These are phyloP conservation scores for Tachina fera DNA, from an alignment of 2,888 invertebrate species.

Conservation along the genomic window DNA sequence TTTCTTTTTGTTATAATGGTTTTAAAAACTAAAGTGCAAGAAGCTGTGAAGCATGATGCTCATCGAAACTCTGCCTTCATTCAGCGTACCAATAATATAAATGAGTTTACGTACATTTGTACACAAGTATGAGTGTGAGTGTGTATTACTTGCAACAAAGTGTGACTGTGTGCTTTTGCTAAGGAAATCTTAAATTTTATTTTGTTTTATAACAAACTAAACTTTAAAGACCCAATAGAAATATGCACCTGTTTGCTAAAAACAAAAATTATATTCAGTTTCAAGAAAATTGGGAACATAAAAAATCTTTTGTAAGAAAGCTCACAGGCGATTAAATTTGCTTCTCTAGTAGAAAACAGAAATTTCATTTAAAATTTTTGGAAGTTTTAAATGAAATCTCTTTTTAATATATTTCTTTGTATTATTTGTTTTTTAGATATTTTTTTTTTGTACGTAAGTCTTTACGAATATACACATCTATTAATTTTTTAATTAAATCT, in stretches of 20 bases:
- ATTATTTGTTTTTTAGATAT: no score
- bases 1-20: conserved; percentile 42
- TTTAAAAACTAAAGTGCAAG: conserved; percentile 70
- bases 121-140: neutral
- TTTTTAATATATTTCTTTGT: no score
- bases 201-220: conserved; percentile 32
- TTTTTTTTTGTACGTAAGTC: no score
- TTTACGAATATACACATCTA: no score
- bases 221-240: conserved; percentile 24
- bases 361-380: no score
- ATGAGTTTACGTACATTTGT: conserved; percentile 33
- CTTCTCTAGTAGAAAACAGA: no score
- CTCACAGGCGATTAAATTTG: no score
- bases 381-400: no score
- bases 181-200: conserved; percentile 52
- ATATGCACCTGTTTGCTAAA: neutral
- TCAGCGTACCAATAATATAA: conserved; percentile 45
- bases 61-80: conserved; percentile 50
- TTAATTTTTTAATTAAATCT: no score
- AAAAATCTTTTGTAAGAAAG: no score
- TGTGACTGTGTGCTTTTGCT: conserved; percentile 16
- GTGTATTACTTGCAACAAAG: neutral
- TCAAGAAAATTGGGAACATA: no score
- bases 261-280: no score
- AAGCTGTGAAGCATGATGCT: conserved; percentile 70